A percentile compares a stretch with the other conserved stretches of the same genome.
Conservation (phyloP, 2,888 invertebrate genomes). For the Papilio elwesi region DNA sequence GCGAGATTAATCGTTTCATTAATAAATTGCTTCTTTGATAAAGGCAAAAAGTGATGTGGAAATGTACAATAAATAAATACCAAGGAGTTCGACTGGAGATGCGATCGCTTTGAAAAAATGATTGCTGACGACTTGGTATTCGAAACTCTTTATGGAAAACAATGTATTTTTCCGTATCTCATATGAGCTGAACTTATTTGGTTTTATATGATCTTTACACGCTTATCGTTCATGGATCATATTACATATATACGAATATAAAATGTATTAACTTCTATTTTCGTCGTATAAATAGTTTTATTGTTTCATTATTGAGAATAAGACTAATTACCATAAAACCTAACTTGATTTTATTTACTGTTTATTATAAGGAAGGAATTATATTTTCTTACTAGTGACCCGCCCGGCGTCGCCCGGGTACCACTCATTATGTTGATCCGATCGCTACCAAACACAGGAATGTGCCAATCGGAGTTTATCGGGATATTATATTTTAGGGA, state of each 20-base stretch:
- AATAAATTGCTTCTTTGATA: slow-evolving; percentile 77
- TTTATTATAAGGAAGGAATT: too few species aligned
- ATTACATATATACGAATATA: not conserved
- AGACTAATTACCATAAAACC: too few species aligned
- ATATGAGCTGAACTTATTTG: slow-evolving; percentile 9
- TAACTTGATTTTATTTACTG: too few species aligned
- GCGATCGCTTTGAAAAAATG: slow-evolving; percentile 70
- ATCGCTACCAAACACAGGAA: too few species aligned
- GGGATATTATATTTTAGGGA: too few species aligned
- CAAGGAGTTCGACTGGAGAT: slow-evolving; percentile 48
- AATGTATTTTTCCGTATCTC: slow-evolving; percentile 47
- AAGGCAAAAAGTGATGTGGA: slow-evolving; percentile 63
- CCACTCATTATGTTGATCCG: too few species aligned
- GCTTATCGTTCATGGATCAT: not conserved
- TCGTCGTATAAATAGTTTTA: too few species aligned
- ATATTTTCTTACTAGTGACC: too few species aligned
- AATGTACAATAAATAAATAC: slow-evolving; percentile 65
- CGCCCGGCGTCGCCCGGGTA: too few species aligned
- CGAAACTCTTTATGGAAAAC: slow-evolving; percentile 58
- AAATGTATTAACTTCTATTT: too few species aligned
- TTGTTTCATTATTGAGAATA: too few species aligned
- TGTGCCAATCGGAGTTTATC: too few species aligned
- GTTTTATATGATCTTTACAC: not conserved
- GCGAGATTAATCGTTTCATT: slow-evolving; percentile 78
- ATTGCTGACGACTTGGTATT: slow-evolving; percentile 66